Conservation (phyloP, 2,797 vertebrate species). For the Parauchenoglanis ngamensis region DNA sequence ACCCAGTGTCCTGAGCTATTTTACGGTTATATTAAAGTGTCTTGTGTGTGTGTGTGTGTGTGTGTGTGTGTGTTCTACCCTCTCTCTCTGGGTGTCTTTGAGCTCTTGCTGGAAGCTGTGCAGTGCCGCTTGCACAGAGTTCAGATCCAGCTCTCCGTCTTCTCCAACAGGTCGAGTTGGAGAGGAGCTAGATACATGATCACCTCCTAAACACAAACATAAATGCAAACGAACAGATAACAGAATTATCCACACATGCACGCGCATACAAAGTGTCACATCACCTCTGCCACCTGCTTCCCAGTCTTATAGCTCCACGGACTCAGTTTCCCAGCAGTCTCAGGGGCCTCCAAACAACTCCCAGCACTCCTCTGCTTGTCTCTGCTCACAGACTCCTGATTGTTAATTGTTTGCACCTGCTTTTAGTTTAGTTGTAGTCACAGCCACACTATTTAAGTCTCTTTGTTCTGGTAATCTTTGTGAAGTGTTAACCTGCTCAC, state of each 20-base stretch:
- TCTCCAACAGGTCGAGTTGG: conserved; percentile 55
- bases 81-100: conserved; percentile 73
- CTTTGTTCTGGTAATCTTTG: no score
- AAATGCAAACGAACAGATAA: conserved; percentile 2
- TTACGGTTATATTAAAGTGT: conserved; percentile 4
- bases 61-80: conserved; percentile 63
- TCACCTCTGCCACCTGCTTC: no score
- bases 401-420: no score
- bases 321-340: no score
- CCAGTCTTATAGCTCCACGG: no score
- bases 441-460: no score
- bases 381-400: no score
- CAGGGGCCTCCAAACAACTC: no score
- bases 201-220: conserved; percentile 59
- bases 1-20: background rate
- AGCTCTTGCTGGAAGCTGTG: conserved; percentile 73
- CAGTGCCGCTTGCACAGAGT: conserved; percentile 67
- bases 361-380: no score
- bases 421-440: no score
- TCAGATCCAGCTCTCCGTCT: conserved; percentile 69
- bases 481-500: no score
- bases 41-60: conserved; percentile 2
- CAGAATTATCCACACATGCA: background rate
- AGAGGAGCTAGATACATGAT: conserved; percentile 56
- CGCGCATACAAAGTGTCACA: background rate